Percentiles rank a stretch among this genome's conserved stretches.
phyloP scores from a whole-genome alignment of 2,113 vertebrate genomes.

The Triplophysa dalaica region DNA sequence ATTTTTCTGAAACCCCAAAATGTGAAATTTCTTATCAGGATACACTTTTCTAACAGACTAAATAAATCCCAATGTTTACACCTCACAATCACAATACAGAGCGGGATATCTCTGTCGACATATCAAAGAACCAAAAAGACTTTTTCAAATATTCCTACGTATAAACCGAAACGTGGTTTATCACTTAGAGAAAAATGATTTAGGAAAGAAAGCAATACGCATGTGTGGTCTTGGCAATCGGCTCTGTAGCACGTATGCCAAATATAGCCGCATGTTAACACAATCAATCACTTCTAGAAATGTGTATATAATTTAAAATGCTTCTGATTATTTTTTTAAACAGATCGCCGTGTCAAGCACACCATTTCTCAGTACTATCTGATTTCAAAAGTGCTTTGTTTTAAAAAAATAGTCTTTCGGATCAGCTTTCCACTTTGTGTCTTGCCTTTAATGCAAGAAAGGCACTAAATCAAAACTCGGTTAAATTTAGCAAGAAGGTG shows the following conservation, averaged over 20 bases:
- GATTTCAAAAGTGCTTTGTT: background rate
- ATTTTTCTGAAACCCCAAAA: background rate
- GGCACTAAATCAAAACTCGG: background rate
- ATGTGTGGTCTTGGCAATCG: constrained; percentile 29
- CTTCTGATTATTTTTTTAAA: constrained; percentile 15
- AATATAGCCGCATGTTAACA: constrained; percentile 19
- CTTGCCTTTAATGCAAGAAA: constrained; percentile 13
- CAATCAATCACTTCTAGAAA: constrained; percentile 22
- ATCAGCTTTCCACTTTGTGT: background rate
- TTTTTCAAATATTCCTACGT: constrained; percentile 6
- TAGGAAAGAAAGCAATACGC: constrained; percentile 10
- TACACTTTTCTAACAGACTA: constrained; percentile 4
- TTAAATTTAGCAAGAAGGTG: constrained; percentile 33
- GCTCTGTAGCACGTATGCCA: background rate
- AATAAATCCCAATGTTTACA: background rate
- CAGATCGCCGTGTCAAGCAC: constrained; percentile 2
- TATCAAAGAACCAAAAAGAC: background rate
- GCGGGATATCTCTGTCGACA: background rate
- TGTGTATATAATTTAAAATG: constrained; percentile 25
- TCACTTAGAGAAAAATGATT: constrained; percentile 1
- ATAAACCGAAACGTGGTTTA: constrained; percentile 27
- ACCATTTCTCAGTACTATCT: background rate
- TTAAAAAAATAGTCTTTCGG: background rate
- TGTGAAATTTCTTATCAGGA: background rate
- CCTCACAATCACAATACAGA: background rate